Base-by-base conservation (phyloP, 2,797 vertebrate genomes). In the Esox masquinongy region DNA sequence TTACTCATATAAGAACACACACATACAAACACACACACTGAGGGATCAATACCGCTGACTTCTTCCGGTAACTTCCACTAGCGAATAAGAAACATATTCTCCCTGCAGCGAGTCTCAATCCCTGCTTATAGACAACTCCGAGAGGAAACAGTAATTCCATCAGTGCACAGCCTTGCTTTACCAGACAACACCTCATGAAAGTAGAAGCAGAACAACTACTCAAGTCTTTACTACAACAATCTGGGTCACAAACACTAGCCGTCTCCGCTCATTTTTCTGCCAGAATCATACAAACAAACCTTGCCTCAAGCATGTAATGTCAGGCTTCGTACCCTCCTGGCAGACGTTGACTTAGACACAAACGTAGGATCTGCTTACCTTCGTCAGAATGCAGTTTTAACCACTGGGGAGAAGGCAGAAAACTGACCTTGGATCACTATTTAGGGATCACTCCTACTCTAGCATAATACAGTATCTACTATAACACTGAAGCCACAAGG, bases 71-170 rank as follows among this genome's bases (percentile, higher is more conserved):
- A 56, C 74, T 79, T 88, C 74, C 78, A 79, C 66, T 75, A 77
- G 76, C 47, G 67, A 83, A 39, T 75, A 50, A 26, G 7, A 70
- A 82, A 76, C 69, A 70, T 68, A 72, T 86, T 86, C 78, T 73
- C 79, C 82, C 82, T 82, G 79, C 80, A 86, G 83, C 87, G 69
- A 79, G 78, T 19, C 73, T 47, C 72, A 24, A 39, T 29, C 17
- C 26, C n/a, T 61, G 84, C 81, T 83, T 84, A 83, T 80, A 88
- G 82, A 69, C 84, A 56, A 70, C 72, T 77, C 82, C 88, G 81
- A 78, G 83, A 86, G 84, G 82, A 83, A 82, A 86, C 82, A 78
- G 78, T 75, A 87, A 80, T 81, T 74, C 86, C 75, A 47, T 75
- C 71, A 76, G 78, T 77, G 84, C 88, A 89, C 56, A 80, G 87